Base-by-base conservation (phyloP, 2,797 vertebrate species). In the Poecilia velifera region DNA sequence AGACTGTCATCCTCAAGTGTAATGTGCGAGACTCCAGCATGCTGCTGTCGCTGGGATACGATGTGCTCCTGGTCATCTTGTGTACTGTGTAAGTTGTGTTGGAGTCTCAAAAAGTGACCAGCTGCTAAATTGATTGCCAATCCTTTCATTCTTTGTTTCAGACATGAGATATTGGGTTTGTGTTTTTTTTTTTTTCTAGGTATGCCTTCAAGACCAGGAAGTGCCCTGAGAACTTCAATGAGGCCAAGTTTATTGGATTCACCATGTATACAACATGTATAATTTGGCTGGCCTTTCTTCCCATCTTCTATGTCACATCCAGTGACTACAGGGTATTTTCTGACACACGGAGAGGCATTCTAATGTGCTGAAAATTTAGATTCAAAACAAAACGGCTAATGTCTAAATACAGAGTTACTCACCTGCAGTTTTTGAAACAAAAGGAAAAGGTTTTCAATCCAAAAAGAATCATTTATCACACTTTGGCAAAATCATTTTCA, bases 261-360 rank as follows among this genome's bases (percentile, higher is more conserved):
- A 99, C 98, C 80, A 99, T 99, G 98, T 99, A 99, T 76, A 99
- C 98, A 79, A 99, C 98, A 0, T 99, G 98, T 91, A 99, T 99
- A 93, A 99, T 99, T 89, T 99, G 98, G 98, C 95, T 99, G 95
- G 98, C 98, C 62, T 99, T 99, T 91, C 97, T 99, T 62, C 98
- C 98, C 28, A 99, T 99, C 96, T 99, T 99, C 95, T 99, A 99
- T 81, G 98, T 99, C 91, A 99, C 98, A 22, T 99, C 98, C 49
- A 99, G 97, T 85, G 98, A 99, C 95, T 99, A 99, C 96, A 97
- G 98, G 96, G 98, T 99, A 97, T 91, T 95, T 53, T 75, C 72
- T 76, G 76, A 80, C 45, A 76, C 55, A 72, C 78, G 73, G 45
- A 76, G 53, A 72, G 73, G 73, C 78, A 83, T 73, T 47, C 47